Base-by-base conservation (phyloP, 2,797 vertebrate species). In the Spea hammondii region DNA sequence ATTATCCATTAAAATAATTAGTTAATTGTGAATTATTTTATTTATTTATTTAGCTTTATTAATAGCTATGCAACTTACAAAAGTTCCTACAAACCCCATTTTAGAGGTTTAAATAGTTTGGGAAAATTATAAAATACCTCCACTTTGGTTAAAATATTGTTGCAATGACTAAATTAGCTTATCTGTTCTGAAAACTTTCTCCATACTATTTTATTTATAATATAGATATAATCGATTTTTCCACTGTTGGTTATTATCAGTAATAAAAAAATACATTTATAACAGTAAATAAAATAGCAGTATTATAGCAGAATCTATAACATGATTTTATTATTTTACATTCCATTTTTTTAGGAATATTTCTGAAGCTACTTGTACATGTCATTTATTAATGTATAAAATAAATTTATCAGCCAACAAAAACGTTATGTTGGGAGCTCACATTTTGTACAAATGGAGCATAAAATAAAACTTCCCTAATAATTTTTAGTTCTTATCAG, bases 341-440 rank as follows among this genome's bases (percentile, higher is more conserved):
- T 44, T 11, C 44, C 9, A 12, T 70, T 44, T 45, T 47, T 74
- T 69, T 54, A 49, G 53, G 53, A 72, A 80, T 72, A 71, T 71
- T 47, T 71, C 71, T 66, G 11, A 59, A 45, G 65, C 47, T 32
- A 67, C 69, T 49, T 68, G 62, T 66, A 70, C 53, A 76, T 60
- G n/a, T 51, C 59, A 49, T 80, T 76, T 75, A 65, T 59, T 59
- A 74, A 70, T 59, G 65, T 79, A 59, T 66, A 53, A 74, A 74
- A 67, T 12, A 75, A 14, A 57, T n/a, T 50, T 76, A 4, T n/a
- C 65, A 67, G 73, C 74, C 79, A 80, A 80, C 65, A 65, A 60
- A 71, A 76, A 76, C 68, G 67, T 80, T 80, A 55, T 76, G 53
- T 76, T 80, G 79, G 79, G 71, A 72, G 9, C 14, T 54, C 60